Evolutionary conservation across 2,797 vertebrate species (phyloP).

Genomic region (Astyanax mexicanus): DNA sequence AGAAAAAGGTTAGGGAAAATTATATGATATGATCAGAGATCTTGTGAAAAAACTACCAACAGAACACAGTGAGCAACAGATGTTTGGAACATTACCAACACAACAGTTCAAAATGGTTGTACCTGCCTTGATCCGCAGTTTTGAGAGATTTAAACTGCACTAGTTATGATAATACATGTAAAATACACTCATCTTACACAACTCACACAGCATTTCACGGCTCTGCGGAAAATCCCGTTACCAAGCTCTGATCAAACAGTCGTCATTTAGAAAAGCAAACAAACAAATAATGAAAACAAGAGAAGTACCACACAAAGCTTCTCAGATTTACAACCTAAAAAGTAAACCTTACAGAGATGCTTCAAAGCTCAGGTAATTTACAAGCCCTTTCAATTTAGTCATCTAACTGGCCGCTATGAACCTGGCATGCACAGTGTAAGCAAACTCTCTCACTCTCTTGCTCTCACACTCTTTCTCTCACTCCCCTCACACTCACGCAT

Average conservation of each 20-base stretch:
- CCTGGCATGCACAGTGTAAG: constrained; percentile 46
- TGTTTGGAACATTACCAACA: constrained; percentile 3
- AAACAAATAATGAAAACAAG: constrained; percentile 26
- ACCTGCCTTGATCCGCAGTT: background rate
- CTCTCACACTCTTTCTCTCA: constrained; percentile 54
- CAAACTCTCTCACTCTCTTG: constrained; percentile 53
- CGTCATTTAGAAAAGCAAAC: constrained; percentile 25
- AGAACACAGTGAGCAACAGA: background rate
- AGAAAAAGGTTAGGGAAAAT: constrained; percentile 32
- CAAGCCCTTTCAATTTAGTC: constrained; percentile 19
- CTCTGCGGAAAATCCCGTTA: constrained; percentile 42
- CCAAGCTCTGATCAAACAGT: constrained; percentile 32
- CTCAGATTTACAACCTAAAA: background rate
- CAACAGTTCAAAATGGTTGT: background rate
- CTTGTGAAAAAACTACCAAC: constrained; percentile 2
- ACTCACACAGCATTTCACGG: constrained; percentile 54
- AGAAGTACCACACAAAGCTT: background rate
- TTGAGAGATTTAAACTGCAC: background rate
- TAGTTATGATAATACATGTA: background rate
- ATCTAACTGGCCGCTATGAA: constrained; percentile 43
- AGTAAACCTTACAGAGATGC: background rate
- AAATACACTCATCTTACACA: constrained; percentile 20
- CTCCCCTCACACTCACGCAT: constrained; percentile 44
- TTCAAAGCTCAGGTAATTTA: background rate
- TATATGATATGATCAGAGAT: constrained; percentile 21